A percentile compares a stretch with the other conserved stretches of the same genome.
These are phyloP conservation scores for Calycopis cecrops DNA, from an alignment of 1,140 invertebrate genomes.

Conservation along the genomic window DNA sequence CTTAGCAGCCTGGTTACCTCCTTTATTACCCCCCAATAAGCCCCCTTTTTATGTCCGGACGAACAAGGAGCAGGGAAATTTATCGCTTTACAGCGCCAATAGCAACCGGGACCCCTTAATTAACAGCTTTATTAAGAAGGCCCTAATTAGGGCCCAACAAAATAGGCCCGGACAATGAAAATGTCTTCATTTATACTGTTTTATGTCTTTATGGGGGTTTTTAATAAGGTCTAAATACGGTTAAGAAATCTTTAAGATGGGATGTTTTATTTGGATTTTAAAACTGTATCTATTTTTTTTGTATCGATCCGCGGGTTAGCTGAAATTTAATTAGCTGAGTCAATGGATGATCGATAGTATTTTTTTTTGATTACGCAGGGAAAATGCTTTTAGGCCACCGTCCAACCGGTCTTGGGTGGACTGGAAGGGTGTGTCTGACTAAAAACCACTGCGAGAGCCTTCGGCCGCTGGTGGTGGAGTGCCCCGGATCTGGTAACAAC, in stretches of 20 bases:
- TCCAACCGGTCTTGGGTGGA: too few relatives aligned
- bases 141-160: slow-evolving; percentile 56
- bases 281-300: not conserved
- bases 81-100: slow-evolving; percentile 58
- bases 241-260: slow-evolving; percentile 1
- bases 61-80: slow-evolving; percentile 59
- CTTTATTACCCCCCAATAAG: slow-evolving; percentile 53
- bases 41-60: slow-evolving; percentile 34
- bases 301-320: too few relatives aligned
- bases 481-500: too few relatives aligned
- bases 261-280: not conserved
- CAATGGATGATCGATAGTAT: too few relatives aligned
- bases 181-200: slow-evolving; percentile 67
- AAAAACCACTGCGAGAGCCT: too few relatives aligned
- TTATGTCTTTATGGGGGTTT: slow-evolving; percentile 36
- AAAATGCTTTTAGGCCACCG: too few relatives aligned
- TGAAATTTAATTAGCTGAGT: too few relatives aligned
- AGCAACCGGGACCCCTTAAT: slow-evolving; percentile 54
- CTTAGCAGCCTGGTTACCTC: slow-evolving; percentile 21
- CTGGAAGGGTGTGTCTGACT: too few relatives aligned
- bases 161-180: slow-evolving; percentile 63
- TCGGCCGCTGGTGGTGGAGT: too few relatives aligned
- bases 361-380: too few relatives aligned
- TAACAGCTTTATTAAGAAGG: slow-evolving; percentile 67
- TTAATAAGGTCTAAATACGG: slow-evolving; percentile 35